Base-by-base conservation (phyloP, 2,888 invertebrate genomes). In the Callyntrura sp. region DNA sequence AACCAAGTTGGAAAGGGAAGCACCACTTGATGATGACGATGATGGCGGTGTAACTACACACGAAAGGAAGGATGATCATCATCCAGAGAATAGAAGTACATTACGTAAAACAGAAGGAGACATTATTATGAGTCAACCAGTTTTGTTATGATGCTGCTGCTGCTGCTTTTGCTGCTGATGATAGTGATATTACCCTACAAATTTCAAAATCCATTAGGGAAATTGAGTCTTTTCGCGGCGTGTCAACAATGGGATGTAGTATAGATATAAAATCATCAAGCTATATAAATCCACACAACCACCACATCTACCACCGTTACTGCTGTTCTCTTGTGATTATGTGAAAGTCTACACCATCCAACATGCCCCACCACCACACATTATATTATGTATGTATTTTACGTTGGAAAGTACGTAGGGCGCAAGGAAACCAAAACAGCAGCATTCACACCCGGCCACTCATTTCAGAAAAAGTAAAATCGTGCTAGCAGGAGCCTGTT, bases 161-260 rank as follows among this genome's bases (percentile, higher is more conserved):
- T 83, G 48, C 11, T 23, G 73, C 35, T 65, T 12, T 28, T 70
- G 73, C 45, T 17, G 60, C 17, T 8, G 45, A 35, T 62, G 43
- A 82, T 45, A 25, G 20, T 65, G 62, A 81, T 81, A 89, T 90
- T 91, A 91, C 89, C 86, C 90, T 90, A 90, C 91, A 90, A 90
- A 91, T 92, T 92, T 93, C 90, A 91, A 91, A 93, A 93, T 93
- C 93, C 93, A 93, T 93, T 93, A 93, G 93, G 92, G 90, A 93
- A 93, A 93, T 93, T 93, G 93, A 93, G 93, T 93, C 93, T 92
- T 92, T 92, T 68, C 88, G 73, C 70, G 48, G 17, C 79, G 85
- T 86, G 86, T 86, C 86, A 86, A 86, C 86, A 86, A 55, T 86
- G 79, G 70, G 48, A 86, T 25, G 60, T 20, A 35, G 35, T 2